phyloP scores from a whole-genome alignment of 1,140 invertebrate species.

The Cherax quadricarinatus region DNA sequence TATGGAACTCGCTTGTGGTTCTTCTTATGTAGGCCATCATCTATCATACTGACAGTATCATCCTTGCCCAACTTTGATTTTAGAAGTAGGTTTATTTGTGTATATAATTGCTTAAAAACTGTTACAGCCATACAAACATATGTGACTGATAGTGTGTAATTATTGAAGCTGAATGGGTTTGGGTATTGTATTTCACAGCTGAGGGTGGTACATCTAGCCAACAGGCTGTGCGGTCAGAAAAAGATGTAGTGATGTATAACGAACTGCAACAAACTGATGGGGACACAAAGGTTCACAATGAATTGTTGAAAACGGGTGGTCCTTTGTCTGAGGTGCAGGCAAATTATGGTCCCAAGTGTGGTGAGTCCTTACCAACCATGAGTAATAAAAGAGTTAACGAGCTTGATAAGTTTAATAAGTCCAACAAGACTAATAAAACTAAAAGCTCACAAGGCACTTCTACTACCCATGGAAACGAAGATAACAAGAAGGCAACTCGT shows the following conservation, averaged over 20 bases:
- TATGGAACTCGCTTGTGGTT: conserved; percentile 71
- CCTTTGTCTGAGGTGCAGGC: neutral
- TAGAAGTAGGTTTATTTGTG: conserved; percentile 11
- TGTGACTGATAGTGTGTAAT: conserved; percentile 55
- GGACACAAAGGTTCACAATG: conserved; percentile 21
- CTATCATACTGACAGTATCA: conserved; percentile 51
- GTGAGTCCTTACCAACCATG: neutral
- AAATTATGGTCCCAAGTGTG: neutral
- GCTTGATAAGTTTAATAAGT: conserved; percentile 25
- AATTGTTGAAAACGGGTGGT: conserved; percentile 2
- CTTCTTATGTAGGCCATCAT: conserved; percentile 49
- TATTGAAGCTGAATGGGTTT: conserved; percentile 55
- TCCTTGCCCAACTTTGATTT: conserved; percentile 13
- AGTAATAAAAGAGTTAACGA: conserved; percentile 32
- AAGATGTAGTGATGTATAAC: conserved; percentile 25
- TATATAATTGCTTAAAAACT: conserved; percentile 3
- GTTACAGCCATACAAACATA: conserved; percentile 33
- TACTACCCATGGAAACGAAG: neutral
- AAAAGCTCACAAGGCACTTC: conserved; percentile 2
- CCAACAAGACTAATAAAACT: conserved; percentile 30
- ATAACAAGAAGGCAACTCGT: neutral
- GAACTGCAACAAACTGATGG: conserved; percentile 46
- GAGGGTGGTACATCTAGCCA: conserved; percentile 52
- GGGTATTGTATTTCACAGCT: conserved; percentile 61
- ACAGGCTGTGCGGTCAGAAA: conserved; percentile 44